Conservation (phyloP, 2,113 vertebrate genomes). For the Pionites leucogaster region DNA sequence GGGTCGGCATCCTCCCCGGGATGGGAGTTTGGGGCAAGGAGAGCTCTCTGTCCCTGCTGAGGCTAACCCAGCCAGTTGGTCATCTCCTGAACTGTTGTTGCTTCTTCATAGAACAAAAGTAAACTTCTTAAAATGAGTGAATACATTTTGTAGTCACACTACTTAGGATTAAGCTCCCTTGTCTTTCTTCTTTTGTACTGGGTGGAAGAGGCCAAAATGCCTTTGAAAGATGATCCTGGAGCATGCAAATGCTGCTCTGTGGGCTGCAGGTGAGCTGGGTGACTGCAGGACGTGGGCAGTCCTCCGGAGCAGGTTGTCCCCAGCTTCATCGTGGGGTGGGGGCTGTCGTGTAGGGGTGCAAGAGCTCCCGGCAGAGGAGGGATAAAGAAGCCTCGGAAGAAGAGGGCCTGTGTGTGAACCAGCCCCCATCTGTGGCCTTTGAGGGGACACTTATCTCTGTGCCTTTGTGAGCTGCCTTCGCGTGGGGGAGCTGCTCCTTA, state of each 20-base stretch:
- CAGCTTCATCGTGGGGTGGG: fast-evolving
- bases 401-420: neutral
- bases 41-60: neutral
- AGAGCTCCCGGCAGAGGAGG: neutral
- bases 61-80: neutral
- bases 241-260: fast-evolving
- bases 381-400: neutral
- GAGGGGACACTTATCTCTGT: neutral
- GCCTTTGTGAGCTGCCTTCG: neutral
- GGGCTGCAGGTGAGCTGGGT: fast-evolving
- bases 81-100: neutral
- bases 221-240: neutral
- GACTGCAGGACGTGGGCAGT: neutral
- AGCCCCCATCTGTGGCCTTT: fast-evolving
- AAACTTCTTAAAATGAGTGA: neutral
- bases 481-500: fast-evolving
- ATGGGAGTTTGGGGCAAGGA: neutral
- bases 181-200: neutral
- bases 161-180: neutral
- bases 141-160: fast-evolving
- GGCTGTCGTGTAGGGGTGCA: fast-evolving
- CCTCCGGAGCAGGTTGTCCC: fast-evolving
- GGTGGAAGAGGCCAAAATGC: neutral
- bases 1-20: neutral
- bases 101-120: neutral